These are phyloP conservation scores for Leptinotarsa juncta DNA, from an alignment of 2,888 invertebrate species.

Conservation along the genomic window DNA sequence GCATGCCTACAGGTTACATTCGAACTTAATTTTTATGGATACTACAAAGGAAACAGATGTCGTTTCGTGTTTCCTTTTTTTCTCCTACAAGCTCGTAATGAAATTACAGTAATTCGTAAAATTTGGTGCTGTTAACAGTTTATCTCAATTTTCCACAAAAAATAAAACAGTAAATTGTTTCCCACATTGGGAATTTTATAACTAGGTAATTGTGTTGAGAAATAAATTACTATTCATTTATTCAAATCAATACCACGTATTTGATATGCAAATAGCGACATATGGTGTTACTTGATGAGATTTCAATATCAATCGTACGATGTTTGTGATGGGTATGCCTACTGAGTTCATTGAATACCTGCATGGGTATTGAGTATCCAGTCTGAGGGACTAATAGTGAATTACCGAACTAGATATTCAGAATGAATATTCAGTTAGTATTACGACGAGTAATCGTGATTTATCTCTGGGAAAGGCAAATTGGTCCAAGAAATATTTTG, in stretches of 20 bases:
- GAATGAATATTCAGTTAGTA: too few species aligned
- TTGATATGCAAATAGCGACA: conserved; percentile 11
- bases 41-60: not conserved
- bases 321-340: too few species aligned
- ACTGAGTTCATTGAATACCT: too few species aligned
- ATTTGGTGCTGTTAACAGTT: conserved; percentile 1
- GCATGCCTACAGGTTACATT: too few species aligned
- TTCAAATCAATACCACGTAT: conserved; percentile 8
- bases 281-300: conserved; percentile 10
- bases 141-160: not conserved
- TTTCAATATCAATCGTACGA: not conserved
- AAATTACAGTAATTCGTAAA: not conserved
- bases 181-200: conserved; percentile 5
- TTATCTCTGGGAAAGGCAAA: too few species aligned
- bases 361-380: too few species aligned
- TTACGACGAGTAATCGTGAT: too few species aligned
- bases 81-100: not conserved
- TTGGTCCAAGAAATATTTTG: too few species aligned
- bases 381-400: too few species aligned
- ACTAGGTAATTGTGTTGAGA: conserved; percentile 16
- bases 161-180: conserved; percentile 2
- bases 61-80: not conserved
- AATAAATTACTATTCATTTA: conserved; percentile 9
- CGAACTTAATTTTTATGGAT: too few species aligned
- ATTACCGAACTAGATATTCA: too few species aligned